phyloP scores from a whole-genome alignment of 2,797 vertebrate species.

The Liparis tanakae region DNA sequence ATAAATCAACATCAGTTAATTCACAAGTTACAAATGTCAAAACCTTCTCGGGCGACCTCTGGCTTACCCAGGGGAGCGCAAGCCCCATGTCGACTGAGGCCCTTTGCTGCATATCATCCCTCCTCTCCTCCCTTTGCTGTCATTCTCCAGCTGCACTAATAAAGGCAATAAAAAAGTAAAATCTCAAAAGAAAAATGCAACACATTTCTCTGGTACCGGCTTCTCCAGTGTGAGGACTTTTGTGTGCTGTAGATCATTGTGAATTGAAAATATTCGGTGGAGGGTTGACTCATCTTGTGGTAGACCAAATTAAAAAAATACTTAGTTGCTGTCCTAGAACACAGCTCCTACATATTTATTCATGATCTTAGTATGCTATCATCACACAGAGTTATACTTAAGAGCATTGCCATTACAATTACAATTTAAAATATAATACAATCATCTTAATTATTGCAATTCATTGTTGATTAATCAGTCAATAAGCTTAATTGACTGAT shows the following conservation, averaged over 20 bases:
- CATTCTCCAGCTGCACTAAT: conserved; percentile 1
- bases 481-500: not conserved
- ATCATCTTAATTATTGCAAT: not conserved
- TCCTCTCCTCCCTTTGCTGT: not conserved
- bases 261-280: not conserved
- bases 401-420: not conserved
- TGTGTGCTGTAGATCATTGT: not conserved
- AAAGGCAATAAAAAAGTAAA: not conserved
- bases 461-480: not conserved
- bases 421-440: not conserved
- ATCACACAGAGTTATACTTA: not conserved
- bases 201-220: not conserved
- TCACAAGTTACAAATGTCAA: not conserved
- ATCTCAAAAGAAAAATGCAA: not conserved
- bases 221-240: conserved; percentile 4
- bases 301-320: not conserved
- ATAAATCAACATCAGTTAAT: not conserved
- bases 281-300: not conserved
- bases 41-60: not conserved
- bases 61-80: not conserved
- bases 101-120: conserved; percentile 4
- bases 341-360: not conserved
- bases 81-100: not conserved
- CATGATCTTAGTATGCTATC: not conserved
- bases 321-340: not conserved